Base-by-base conservation (phyloP, 2,888 invertebrate species). In the Cheilosia vernalis region DNA sequence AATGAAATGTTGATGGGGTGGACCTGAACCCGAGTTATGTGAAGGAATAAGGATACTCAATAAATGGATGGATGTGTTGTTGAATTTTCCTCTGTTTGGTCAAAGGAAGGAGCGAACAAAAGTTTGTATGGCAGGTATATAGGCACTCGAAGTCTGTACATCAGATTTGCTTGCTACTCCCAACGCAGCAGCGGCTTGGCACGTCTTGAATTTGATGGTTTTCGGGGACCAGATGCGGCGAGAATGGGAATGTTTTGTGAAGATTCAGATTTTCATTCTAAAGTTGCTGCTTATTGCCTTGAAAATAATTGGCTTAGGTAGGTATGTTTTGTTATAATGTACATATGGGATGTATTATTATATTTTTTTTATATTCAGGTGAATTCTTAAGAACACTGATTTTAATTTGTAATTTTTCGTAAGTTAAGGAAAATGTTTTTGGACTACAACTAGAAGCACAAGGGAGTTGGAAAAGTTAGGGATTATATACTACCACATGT, bases 1-100 rank as follows among this genome's bases (percentile, higher is more conserved):
- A 80, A 73, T 80, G 80, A 80, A 80, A 80, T 73, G 73, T 73
- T 66, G 80, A 80, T 80, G 80, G 80, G 80, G 73, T 80, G 73
- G 80, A 80, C 73, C 73, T 61, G 66, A 73, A 73, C 73, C 66
- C 55, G 66, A 80, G 66, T 61, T 61, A 66, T 73, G 60, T 73
- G 73, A 80, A 53, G 73, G 58, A 67, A 80, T 66, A 80, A 73
- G 80, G 80, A 58, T 80, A 66, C 80, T 73, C 80, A 73, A 72
- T 80, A 67, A 77, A 67, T 69, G 63, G 66, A 73, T 66, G 73
- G 73, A 60, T 80, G 80, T 21, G 66, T 61, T 72, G 64, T 73
- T 73, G 66, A 73, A 73, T 51, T 55, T 67, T 37, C 53, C 60
- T 67, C 40, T 70, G 37, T 3, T 58, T 24, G n/a, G 27, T 69